phyloP scores from a whole-genome alignment of 2,113 vertebrate genomes.

The Atherinomorus stipes region DNA sequence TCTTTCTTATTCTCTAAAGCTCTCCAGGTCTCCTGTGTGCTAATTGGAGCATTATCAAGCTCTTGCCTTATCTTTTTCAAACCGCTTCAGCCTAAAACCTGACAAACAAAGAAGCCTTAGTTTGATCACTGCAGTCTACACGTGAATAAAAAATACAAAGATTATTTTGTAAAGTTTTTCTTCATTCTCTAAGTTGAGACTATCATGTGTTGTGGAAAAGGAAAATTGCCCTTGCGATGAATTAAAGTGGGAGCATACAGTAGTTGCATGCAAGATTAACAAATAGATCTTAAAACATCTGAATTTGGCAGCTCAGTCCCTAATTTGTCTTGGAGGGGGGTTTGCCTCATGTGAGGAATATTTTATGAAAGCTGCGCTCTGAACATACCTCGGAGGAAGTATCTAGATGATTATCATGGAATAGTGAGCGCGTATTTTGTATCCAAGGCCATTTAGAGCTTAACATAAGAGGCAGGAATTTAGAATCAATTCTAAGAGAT shows the following conservation, averaged over 20 bases:
- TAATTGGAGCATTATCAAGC: slow-evolving; percentile 20
- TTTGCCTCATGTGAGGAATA: background rate
- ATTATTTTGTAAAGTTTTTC: background rate
- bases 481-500: slow-evolving; percentile 2
- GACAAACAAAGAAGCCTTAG: background rate
- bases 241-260: too few species aligned
- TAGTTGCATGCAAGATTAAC: too few species aligned
- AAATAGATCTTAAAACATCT: too few species aligned
- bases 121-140: background rate
- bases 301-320: too few species aligned
- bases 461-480: background rate
- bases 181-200: background rate
- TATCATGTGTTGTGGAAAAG: too few species aligned
- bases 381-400: background rate
- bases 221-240: too few species aligned
- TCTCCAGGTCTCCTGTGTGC: background rate
- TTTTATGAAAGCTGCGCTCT: background rate
- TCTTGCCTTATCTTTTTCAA: slow-evolving; percentile 16
- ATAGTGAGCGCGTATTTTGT: background rate
- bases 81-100: background rate
- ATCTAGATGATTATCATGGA: background rate
- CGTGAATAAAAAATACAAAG: background rate
- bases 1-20: slow-evolving; percentile 20
- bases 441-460: slow-evolving; percentile 9
- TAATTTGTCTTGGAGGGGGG: background rate